These are phyloP conservation scores for Galago senegalensis DNA, from an alignment of 2,797 vertebrate genomes.

Conservation along the genomic window DNA sequence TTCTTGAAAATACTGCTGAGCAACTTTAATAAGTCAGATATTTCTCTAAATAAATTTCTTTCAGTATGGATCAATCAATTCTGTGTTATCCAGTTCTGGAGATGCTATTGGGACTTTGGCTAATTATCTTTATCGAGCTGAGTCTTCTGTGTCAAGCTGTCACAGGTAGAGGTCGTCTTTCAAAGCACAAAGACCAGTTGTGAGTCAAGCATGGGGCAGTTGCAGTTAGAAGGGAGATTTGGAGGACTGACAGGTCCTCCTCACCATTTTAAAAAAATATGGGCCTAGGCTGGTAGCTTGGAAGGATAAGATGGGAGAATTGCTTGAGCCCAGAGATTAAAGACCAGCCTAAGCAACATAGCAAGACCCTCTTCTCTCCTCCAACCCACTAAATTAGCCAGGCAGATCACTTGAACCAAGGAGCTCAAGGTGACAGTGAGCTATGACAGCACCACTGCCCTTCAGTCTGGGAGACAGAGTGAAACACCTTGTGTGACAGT, in stretches of 20 bases:
- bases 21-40: conserved; percentile 4
- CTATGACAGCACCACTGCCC: no score
- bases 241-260: not conserved
- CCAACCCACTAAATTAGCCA: no score
- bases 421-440: no score
- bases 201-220: not conserved
- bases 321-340: no score
- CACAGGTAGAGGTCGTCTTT: not conserved
- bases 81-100: not conserved
- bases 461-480: no score
- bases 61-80: not conserved
- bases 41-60: not conserved
- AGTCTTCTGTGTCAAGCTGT: not conserved
- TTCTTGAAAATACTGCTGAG: conserved; percentile 33
- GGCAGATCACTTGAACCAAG: no score
- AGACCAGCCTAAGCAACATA: no score
- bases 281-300: no score
- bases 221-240: not conserved
- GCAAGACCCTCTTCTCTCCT: no score
- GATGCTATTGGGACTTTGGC: not conserved
- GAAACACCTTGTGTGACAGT: not conserved
- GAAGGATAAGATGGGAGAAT: no score
- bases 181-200: not conserved
- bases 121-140: not conserved
- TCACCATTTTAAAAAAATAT: not conserved